Conservation (phyloP, 2,888 invertebrate genomes). For the Nemoura dubitans region DNA sequence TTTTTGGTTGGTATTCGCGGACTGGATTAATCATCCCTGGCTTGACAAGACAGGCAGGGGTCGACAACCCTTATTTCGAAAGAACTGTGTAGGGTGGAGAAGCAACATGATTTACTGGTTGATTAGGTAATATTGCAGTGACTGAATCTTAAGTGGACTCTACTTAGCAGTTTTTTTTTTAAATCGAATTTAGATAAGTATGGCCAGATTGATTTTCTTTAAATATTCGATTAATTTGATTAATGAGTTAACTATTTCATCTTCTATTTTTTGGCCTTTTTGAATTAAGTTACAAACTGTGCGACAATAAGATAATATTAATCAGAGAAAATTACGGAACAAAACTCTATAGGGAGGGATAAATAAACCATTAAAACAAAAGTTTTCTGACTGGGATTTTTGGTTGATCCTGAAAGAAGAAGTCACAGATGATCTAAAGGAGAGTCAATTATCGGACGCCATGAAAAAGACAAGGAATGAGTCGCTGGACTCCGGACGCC, state of each 20-base stretch:
- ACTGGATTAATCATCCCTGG: slow-evolving; percentile 45
- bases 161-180: background rate
- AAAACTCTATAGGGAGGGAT: too few relatives aligned
- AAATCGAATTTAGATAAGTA: background rate
- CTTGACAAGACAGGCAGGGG: slow-evolving; percentile 42
- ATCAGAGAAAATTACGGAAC: too few relatives aligned
- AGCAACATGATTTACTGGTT: background rate
- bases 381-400: too few relatives aligned
- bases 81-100: background rate
- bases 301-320: too few relatives aligned
- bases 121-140: background rate
- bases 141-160: background rate
- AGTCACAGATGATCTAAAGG: background rate
- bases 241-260: too few relatives aligned
- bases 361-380: too few relatives aligned
- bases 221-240: too few relatives aligned
- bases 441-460: background rate
- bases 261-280: too few relatives aligned
- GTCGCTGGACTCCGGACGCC: background rate
- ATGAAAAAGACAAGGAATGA: background rate
- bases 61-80: slow-evolving; percentile 21
- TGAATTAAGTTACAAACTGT: too few relatives aligned
- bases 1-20: slow-evolving; percentile 39
- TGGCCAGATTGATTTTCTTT: background rate
- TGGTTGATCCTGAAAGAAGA: background rate